Percentiles rank a stretch among this genome's conserved stretches.
Conservation (phyloP, 2,797 vertebrate species). For the Urosaurus nigricauda region DNA sequence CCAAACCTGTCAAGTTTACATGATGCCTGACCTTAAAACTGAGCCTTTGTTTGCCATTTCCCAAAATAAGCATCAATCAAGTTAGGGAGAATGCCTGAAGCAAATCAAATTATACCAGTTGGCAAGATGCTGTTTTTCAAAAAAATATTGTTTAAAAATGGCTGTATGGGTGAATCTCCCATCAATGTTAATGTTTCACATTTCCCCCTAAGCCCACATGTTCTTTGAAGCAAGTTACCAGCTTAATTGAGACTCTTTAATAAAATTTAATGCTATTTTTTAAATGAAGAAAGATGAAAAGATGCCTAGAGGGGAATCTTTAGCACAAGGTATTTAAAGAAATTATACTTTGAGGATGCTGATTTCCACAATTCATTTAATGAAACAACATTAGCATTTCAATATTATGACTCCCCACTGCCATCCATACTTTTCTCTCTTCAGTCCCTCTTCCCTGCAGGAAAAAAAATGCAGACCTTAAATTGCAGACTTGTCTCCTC, state of each 20-base stretch:
- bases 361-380: constrained; percentile 77
- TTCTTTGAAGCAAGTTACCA: constrained; percentile 74
- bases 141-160: constrained; percentile 37
- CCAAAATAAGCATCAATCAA: constrained; percentile 71
- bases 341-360: constrained; percentile 76
- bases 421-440: constrained; percentile 44
- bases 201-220: constrained; percentile 69
- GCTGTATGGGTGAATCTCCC: constrained; percentile 55
- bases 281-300: constrained; percentile 76
- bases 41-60: constrained; percentile 69
- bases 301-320: constrained; percentile 74
- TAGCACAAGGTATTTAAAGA: constrained; percentile 76
- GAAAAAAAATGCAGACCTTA: constrained; percentile 65
- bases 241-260: constrained; percentile 76
- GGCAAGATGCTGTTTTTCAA: constrained; percentile 51
- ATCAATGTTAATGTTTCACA: constrained; percentile 61
- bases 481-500: constrained; percentile 47
- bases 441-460: constrained; percentile 41
- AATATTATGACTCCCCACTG: constrained; percentile 57
- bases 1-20: constrained; percentile 61
- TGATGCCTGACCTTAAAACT: constrained; percentile 74
- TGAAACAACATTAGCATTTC: constrained; percentile 78
- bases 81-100: constrained; percentile 67
- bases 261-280: constrained; percentile 77
- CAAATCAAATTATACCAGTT: constrained; percentile 58